phyloP scores from a whole-genome alignment of 2,888 invertebrate species.

The Clepsis dumicolana region DNA sequence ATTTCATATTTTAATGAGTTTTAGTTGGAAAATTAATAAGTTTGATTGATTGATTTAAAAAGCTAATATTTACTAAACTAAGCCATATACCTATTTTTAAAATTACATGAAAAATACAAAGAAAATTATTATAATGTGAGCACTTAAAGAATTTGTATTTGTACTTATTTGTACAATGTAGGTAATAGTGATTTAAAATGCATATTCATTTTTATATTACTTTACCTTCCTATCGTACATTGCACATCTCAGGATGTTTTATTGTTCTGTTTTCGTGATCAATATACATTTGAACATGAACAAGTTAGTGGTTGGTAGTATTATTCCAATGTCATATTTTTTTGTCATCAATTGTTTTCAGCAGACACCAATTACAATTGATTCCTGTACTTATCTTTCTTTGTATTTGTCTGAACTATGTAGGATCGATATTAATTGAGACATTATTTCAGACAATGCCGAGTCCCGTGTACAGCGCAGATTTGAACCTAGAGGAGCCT shows the following conservation, averaged over 20 bases:
- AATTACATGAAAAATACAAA: no score
- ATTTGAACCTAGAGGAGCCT: slow-evolving; percentile 89
- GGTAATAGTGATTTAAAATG: background rate
- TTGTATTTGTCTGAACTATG: no score
- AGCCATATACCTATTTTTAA: no score
- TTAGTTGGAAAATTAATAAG: no score
- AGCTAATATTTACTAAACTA: no score
- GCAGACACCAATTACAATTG: background rate
- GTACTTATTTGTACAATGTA: no score
- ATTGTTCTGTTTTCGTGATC: background rate
- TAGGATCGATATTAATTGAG: background rate
- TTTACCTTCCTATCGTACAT: background rate
- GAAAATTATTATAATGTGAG: no score
- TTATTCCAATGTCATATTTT: background rate
- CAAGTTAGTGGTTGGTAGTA: no score
- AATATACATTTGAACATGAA: no score
- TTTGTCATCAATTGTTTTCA: background rate
- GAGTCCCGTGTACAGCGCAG: slow-evolving; percentile 84
- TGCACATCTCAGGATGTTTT: background rate
- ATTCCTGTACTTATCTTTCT: background rate
- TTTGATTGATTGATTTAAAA: no score
- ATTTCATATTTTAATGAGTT: no score
- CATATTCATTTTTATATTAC: background rate
- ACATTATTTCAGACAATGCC: slow-evolving; percentile 73
- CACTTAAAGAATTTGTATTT: no score